Evolutionary conservation across 2,113 vertebrate species (phyloP).

Genomic region (Zosterops borbonicus): DNA sequence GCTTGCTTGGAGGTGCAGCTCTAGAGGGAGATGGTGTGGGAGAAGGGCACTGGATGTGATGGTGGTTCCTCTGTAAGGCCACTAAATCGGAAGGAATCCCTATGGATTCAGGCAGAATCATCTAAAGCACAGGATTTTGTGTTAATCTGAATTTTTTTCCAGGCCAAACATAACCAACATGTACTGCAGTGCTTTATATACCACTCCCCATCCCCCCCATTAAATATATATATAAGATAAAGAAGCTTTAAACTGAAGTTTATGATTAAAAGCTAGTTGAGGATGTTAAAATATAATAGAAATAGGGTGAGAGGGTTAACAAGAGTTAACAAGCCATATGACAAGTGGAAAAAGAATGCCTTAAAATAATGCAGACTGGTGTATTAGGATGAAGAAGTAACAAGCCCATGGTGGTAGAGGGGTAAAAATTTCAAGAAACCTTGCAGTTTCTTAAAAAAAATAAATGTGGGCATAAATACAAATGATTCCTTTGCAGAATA

Average conservation of each 20-base stretch:
- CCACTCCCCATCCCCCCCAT: no score
- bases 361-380: neutral
- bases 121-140: neutral
- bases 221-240: neutral
- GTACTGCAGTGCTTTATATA: neutral
- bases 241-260: neutral
- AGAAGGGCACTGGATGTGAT: neutral
- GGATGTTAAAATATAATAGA: neutral
- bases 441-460: neutral
- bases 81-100: neutral
- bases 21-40: neutral
- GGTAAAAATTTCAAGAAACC: neutral
- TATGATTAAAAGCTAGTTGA: neutral
- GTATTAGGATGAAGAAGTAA: neutral
- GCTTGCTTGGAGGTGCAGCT: neutral
- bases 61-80: neutral
- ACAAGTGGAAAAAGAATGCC: neutral
- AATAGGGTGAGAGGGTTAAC: neutral
- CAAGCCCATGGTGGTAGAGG: neutral
- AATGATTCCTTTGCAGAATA: neutral
- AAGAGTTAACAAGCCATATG: neutral
- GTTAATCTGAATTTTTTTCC: neutral
- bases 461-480: neutral
- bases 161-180: neutral
- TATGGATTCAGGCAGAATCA: neutral